Percentiles rank a stretch among this genome's conserved stretches.
phyloP scores from a whole-genome alignment of 2,888 invertebrate species.

The Congeria kusceri region DNA sequence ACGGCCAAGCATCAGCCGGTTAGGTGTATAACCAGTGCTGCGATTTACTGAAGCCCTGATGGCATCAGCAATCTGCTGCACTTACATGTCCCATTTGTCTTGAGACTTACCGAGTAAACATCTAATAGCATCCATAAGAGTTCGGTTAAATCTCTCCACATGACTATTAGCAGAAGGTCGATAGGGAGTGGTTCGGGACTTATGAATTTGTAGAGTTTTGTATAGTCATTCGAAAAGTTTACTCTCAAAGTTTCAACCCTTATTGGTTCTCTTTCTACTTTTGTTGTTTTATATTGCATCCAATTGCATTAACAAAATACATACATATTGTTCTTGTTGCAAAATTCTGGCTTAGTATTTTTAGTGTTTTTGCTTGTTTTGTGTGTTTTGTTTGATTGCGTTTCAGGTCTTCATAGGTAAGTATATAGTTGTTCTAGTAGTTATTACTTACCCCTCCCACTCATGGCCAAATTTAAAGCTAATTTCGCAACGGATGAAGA shows the following conservation, averaged over 20 bases:
- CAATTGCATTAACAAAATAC: too few relatives aligned
- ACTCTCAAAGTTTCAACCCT: neutral
- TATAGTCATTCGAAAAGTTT: neutral
- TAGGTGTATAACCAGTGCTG: conserved; percentile 22
- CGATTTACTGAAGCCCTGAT: conserved; percentile 19
- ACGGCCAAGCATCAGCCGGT: conserved; percentile 22
- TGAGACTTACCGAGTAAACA: conserved; percentile 11
- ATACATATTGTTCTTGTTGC: too few relatives aligned
- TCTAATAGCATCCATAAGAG: neutral
- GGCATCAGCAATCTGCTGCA: conserved; percentile 12
- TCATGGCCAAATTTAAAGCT: too few relatives aligned
- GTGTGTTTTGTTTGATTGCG: too few relatives aligned
- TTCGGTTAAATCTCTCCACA: neutral
- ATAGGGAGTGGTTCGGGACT: neutral
- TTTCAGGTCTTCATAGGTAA: too few relatives aligned
- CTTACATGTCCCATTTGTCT: conserved; percentile 1
- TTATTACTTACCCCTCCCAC: too few relatives aligned
- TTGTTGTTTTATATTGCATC: too few relatives aligned
- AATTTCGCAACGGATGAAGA: too few relatives aligned
- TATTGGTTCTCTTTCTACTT: too few relatives aligned
- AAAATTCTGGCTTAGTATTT: too few relatives aligned
- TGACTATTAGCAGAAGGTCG: neutral
- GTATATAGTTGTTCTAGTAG: too few relatives aligned
- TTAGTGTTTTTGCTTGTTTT: too few relatives aligned
- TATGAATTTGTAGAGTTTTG: neutral